Base-by-base conservation (phyloP, 2,113 vertebrate genomes). In the Arizona elegans region DNA sequence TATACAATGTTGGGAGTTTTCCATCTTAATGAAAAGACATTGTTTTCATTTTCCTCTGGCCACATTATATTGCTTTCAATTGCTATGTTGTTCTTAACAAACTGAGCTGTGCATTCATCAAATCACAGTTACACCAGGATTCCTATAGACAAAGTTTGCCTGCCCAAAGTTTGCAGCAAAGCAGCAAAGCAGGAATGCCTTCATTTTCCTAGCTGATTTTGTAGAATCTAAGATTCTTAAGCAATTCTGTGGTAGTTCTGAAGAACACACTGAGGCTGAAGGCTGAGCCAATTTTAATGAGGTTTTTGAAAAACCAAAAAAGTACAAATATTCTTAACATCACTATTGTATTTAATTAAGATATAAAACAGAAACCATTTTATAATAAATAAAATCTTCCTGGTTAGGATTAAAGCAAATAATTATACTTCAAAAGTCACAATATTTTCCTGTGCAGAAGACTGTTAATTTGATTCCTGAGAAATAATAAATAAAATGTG, bases 11-110 rank as follows among this genome's bases (percentile, higher is more conserved):
- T 96, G 95, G 92, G 93, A 92, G 70, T 95, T 70, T 88, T 58
- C 87, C 88, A 91, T 85, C 62, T 47, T 95, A 93, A 95, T 94
- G 95, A 96, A 97, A 96, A 97, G 92, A 52, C 87, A 93, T 85
- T 33, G 62, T 94, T 96, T 96, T 87, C 94, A 91, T 92, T 94
- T 91, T 87, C 87, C 88, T 96, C 94, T 92, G 93, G 94, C 85
- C 89, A 92, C 70, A 90, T 0, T 0, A 1, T 86, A 3, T 94
- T 54, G 93, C 93, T 94, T 9, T 92, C 93, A 92, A 94, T 89
- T 95, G 93, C 59, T 95, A 95, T 81, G 70, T 9, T 38, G 70
- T 33, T 81, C 33, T 38, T 81, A 33, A 81, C 70, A 81, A 56
- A 93, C 3, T 91, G 90, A 90, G 88, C 43, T 93, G 94, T 91